Evolutionary conservation across 2,113 vertebrate genomes (phyloP), one percentile per base, ranked within the genome.

Genomic region (Tragelaphus strepsiceros): DNA sequence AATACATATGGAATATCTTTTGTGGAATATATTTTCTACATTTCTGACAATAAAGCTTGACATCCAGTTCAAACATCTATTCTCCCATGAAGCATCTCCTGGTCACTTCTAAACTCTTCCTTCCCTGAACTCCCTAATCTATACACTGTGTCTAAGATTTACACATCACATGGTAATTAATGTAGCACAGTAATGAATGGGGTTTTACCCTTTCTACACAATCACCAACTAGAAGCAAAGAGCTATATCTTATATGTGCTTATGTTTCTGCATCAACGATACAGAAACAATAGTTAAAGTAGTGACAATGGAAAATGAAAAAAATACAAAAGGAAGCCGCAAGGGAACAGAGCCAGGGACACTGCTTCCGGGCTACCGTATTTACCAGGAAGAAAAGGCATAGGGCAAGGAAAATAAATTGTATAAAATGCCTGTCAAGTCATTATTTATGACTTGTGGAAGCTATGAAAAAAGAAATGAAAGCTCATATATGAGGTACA

Each of bases 401-500:
- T 39, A 4, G 3, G 24, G 53, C 51, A 54, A n/a, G 54, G 24
- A 96, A 89, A 84, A 93, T 0, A 54, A 87, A 81, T 30, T 35
- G n/a, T 35, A 59, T 78, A 59, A 86, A 71, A 11, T 30, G 32
- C 35, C 59, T 88, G 12, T 58, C 3, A 56, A 84, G 35, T 59
- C 51, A 85, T 97, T 83, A 83, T n/a, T 88, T 95, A 96, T 85
- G 58, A 93, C 9, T 86, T 77, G 26, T 1, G 6, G 11, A 97
- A 94, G 56, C 64, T 58, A 56, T 58, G 12, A 56, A 92, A 89
- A 96, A 95, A 95, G 24, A 89, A 96, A 87, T 35, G 24, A 92
- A 94, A 95, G 35, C 30, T 85, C 78, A 61, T 26, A 88, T 56
- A 17, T 54, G 22, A 88, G 7, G 26, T 84, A 71, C 92, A 78